Base-by-base conservation (phyloP, 2,888 invertebrate genomes). In the Drosophila pseudotakahashii region DNA sequence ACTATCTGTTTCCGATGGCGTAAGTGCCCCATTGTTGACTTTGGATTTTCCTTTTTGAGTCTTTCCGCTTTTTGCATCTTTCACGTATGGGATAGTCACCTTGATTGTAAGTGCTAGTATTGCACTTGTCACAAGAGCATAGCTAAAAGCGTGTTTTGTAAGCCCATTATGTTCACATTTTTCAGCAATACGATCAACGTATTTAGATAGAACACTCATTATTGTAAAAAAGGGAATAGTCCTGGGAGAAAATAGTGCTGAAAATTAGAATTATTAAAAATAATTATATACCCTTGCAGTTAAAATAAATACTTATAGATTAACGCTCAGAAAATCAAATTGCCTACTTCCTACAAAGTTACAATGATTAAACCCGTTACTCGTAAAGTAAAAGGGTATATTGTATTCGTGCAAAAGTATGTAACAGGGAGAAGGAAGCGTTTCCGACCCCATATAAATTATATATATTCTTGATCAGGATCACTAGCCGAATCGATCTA, bases 51-150 rank as follows among this genome's bases (percentile, higher is more conserved):
- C 19, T 13, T 42, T 75, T 68, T 52, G 39, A 36, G 9, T 30
- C 10, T 10, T 10, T 47, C 5, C 30, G 1, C 2, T 47, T n/a
- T n/a, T n/a, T 3, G 47, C 26, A 36, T 30, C 59, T 59, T 36
- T 69, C 4, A 83, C 59, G 19, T 63, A 91, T 0, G 95, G 95
- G 89, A 95, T 94, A 19, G 93, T 94, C 23, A 95, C 82, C 91
- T 95, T 95, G 23, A 94, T 89, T 0, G 94, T 93, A 87, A 95
- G 95, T 2, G 94, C 92, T 47, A 93, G 91, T 19, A 95, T 90
- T 7, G 94, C 94, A 7, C 93, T 93, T 5, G 94, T 94, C 37
- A 95, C 93, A 45, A 95, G 89, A 3, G 94, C 94, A 59, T 94
- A 93, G n/a, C 95, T 94, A 50, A 95, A 88, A 58, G 93, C 92